Base-by-base conservation (phyloP, 2,888 invertebrate species). In the Megaustenia siamemsis region DNA sequence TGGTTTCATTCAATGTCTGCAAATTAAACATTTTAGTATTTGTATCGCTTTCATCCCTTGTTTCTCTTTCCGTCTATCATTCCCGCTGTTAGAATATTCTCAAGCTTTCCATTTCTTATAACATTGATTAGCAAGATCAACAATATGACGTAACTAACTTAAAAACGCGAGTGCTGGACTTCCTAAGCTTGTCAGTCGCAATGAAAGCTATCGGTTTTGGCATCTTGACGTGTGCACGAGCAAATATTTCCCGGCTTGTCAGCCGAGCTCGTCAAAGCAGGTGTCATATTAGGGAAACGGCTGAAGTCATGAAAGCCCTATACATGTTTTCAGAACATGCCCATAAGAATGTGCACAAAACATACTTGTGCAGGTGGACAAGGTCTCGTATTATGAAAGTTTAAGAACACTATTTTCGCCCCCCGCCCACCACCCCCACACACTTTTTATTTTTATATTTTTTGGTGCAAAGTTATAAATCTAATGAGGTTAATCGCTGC, bases 41-140 rank as follows among this genome's bases (percentile, higher is more conserved):
- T 76, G 45, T 76, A 43, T 43, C 32, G 40, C 76, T 76, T 49
- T 76, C 49, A 45, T 49, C 45, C 76, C 45, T n/a, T 63, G 15
- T 66, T 8, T 53, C 60, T 35, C 24, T 78, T 32, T 66, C 28
- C 24, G 15, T 66, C 28, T n/a, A n/a, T n/a, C n/a, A n/a, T n/a
- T n/a, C n/a, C n/a, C n/a, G n/a, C n/a, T n/a, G n/a, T n/a, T n/a
- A n/a, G n/a, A n/a, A n/a, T n/a, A n/a, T n/a, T n/a, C n/a, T 66
- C 66, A 18, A 8, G 10, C n/a, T 66, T n/a, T 66, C 24, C 66
- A 8, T n/a, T 66, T 28, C 24, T n/a, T 28, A 66, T 10, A n/a
- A 28, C 24, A 8, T 10, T 28, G 28, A n/a, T 66, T n/a, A n/a
- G n/a, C n/a, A n/a, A n/a, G n/a, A n/a, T n/a, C n/a, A n/a, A n/a